These are phyloP conservation scores for Drosophila nasuta DNA, from an alignment of 1,140 invertebrate species.

Conservation along the genomic window DNA sequence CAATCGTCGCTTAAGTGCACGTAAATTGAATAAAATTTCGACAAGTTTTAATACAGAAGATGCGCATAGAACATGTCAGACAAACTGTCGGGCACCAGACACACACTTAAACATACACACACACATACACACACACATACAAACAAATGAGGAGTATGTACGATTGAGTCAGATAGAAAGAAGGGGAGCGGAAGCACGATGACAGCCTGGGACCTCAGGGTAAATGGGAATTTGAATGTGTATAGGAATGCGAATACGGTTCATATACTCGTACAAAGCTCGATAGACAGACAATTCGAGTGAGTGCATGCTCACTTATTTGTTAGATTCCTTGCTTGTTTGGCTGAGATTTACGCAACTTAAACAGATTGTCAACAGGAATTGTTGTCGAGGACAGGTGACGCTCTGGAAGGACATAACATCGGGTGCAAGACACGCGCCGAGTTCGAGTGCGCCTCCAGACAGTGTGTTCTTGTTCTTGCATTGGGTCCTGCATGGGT, in stretches of 20 bases:
- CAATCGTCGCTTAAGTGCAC: conserved; percentile 82
- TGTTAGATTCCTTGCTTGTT: conserved; percentile 42
- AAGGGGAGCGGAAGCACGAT: neutral
- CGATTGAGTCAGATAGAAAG: neutral
- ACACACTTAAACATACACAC: neutral
- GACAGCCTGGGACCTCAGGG: conserved; percentile 20
- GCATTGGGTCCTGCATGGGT: conserved; percentile 2
- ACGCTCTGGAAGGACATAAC: conserved; percentile 16
- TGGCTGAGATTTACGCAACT: conserved; percentile 71
- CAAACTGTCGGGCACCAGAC: conserved; percentile 10
- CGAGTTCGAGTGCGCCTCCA: conserved; percentile 38
- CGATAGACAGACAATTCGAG: conserved; percentile 58
- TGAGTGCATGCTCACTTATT: conserved; percentile 33
- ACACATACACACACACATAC: neutral
- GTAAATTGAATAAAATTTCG: conserved; percentile 82
- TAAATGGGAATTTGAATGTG: conserved; percentile 25
- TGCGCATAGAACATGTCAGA: conserved; percentile 59
- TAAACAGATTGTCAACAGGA: conserved; percentile 71
- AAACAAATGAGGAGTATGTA: neutral
- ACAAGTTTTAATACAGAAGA: conserved; percentile 81
- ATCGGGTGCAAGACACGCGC: conserved; percentile 39
- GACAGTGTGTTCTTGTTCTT: conserved; percentile 29
- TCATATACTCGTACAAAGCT: conserved; percentile 25
- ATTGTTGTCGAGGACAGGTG: conserved; percentile 33
- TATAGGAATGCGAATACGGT: conserved; percentile 16